Evolutionary conservation across 2,113 vertebrate species (phyloP).

Genomic region (Rhea americana): DNA sequence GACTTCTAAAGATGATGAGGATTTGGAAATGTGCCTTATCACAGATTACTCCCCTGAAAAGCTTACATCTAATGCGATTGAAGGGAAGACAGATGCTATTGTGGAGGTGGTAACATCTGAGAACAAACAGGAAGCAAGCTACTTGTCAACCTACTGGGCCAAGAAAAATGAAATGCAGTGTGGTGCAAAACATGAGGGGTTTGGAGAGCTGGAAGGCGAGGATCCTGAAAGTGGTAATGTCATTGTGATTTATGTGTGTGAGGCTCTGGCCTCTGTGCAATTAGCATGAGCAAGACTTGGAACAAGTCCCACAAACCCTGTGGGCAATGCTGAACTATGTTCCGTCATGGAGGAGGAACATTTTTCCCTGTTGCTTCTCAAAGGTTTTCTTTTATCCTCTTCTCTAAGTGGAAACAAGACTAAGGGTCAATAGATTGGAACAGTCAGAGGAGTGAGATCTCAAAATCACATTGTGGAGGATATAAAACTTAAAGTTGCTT

Average conservation of each 20-base stretch:
- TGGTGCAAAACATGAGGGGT: not conserved
- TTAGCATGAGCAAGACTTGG: not conserved
- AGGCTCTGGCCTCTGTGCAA: not conserved
- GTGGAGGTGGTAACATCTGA: not conserved
- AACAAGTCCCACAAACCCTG: not conserved
- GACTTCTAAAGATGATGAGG: not conserved
- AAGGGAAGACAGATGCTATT: accelerated
- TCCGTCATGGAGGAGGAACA: not conserved
- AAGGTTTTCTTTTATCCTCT: not conserved
- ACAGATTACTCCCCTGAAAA: slow-evolving; percentile 47
- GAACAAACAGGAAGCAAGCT: not conserved
- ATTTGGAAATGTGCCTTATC: slow-evolving; percentile 57
- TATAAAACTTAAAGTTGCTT: not conserved
- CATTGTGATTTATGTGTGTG: not conserved
- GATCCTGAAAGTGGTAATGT: slow-evolving; percentile 47
- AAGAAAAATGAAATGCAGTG: not conserved
- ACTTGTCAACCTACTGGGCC: slow-evolving; percentile 55
- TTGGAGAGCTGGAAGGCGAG: not conserved
- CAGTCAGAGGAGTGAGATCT: not conserved
- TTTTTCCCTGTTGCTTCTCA: not conserved
- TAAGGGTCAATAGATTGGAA: not conserved
- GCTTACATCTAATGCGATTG: accelerated
- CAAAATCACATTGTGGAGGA: not conserved
- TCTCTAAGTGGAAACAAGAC: not conserved
- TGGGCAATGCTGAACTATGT: not conserved